Base-by-base conservation (phyloP, 30 jellyfish, hydroid and myxozoan genomes). In the Rhopilema esculentum region DNA sequence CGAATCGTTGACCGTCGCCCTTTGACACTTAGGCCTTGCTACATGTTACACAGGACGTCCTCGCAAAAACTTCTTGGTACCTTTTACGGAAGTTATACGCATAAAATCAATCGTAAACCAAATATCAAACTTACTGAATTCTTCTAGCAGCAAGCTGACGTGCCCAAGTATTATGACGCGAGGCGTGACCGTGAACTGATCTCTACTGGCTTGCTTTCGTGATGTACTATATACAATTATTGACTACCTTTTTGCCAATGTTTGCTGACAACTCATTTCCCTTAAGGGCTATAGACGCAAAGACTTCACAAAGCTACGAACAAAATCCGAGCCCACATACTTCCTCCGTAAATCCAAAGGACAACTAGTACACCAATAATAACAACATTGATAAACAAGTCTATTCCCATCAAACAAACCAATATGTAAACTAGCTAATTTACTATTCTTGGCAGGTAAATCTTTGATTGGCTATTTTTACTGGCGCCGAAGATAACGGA, bases 381-480 rank as follows among this genome's bases (percentile, higher is more conserved):
- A 40, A 6, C 6, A 40, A 40, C 6, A 40, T 40, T 12, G 57
- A 40, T 12, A 40, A 40, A 40, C 57, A 40, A 40, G 57, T 40
- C 57, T 40, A 40, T 40, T 6, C 57, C 57, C 6, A 40, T 24
- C 77, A 50, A 32, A 49, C 75, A 66, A 24, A 26, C 67, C 83
- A 80, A 65, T 81, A 81, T 81, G 23, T 8, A 20, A 66, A 19
- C 26, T 23, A 12, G 65, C 77, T 81, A 81, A 81, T 81, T 81
- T 81, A 57, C 91, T 81, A 81, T 67, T 81, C 63, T 81, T 33
- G 78, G 91, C 69, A 21, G 81, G 30, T 31, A 9, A 29, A 49
- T 67, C 81, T 52, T 81, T 81, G 83, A 81, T 81, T 81, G 52
- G 89, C 80, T 63, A 26, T 68, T 81, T 81, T 49, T 69, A 69